Percentiles rank a stretch among this genome's conserved stretches.
Evolutionary conservation across 2,797 vertebrate species (phyloP).

Genomic region (Tangara arthus): DNA sequence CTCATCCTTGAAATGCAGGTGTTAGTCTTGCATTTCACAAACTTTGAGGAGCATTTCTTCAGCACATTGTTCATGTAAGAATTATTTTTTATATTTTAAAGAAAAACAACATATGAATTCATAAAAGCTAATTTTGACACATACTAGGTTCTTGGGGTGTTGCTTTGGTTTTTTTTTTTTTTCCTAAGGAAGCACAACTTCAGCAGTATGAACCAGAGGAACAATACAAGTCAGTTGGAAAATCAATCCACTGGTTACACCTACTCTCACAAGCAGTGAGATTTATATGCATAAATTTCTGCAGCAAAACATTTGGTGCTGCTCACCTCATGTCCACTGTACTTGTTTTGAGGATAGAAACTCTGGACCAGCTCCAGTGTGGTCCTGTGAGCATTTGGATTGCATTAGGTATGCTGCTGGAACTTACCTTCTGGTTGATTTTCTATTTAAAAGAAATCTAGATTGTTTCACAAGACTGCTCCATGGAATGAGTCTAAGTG

Average conservation of each 20-base stretch:
- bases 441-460: background rate
- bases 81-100: background rate
- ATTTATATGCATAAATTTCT: background rate
- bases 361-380: background rate
- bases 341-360: background rate
- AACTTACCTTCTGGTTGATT: background rate
- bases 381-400: background rate
- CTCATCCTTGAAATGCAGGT: background rate
- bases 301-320: background rate
- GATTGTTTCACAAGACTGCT: background rate
- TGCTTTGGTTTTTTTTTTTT: background rate
- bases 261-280: background rate
- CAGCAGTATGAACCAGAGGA: background rate
- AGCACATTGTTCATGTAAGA: background rate
- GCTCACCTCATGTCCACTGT: background rate
- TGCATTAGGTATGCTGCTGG: background rate
- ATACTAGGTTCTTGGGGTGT: background rate
- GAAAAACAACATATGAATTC: background rate
- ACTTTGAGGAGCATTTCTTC: background rate
- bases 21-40: background rate
- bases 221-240: background rate
- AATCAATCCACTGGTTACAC: background rate
- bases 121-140: background rate
- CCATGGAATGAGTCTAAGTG: background rate
- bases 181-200: background rate